A percentile compares a stretch with the other conserved stretches of the same genome.
Evolutionary conservation across 2,888 invertebrate species (phyloP).

Genomic region (Platypus cylindrus): DNA sequence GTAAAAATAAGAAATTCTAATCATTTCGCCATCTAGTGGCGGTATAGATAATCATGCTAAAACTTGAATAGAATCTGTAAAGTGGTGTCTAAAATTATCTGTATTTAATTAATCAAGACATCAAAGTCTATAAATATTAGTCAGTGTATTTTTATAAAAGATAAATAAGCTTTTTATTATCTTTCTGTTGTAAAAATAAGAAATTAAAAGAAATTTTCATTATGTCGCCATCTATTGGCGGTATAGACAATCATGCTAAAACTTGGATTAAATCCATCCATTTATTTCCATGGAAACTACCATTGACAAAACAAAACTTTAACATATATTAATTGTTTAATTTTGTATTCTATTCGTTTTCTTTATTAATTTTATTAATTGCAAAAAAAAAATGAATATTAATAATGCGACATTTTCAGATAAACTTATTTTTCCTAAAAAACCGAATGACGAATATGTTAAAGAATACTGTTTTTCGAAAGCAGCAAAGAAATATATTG

Average conservation of each 20-base stretch:
- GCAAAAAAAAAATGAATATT: background rate
- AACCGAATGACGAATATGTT: slow-evolving; percentile 10
- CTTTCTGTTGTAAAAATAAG: too few species aligned
- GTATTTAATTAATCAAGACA: too few species aligned
- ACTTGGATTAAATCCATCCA: background rate
- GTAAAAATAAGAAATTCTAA: too few species aligned
- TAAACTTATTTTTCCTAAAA: slow-evolving; percentile 12
- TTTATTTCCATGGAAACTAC: background rate
- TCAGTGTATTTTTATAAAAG: too few species aligned
- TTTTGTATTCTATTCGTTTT: background rate
- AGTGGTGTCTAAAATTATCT: slow-evolving; percentile 2
- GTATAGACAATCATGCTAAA: background rate
- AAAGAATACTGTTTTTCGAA: slow-evolving; percentile 13
- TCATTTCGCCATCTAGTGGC: background rate
- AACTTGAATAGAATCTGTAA: background rate
- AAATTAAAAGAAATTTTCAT: background rate
- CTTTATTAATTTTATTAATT: background rate
- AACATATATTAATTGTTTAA: background rate
- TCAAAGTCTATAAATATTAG: too few species aligned
- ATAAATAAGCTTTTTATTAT: too few species aligned
- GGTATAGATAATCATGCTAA: background rate
- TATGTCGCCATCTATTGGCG: background rate
- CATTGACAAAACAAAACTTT: slow-evolving; percentile 1
- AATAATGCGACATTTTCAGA: slow-evolving; percentile 8
- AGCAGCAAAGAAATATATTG: slow-evolving; percentile 3